Conservation (phyloP, 2,113 vertebrate species). For the Mormyrus lacerda region DNA sequence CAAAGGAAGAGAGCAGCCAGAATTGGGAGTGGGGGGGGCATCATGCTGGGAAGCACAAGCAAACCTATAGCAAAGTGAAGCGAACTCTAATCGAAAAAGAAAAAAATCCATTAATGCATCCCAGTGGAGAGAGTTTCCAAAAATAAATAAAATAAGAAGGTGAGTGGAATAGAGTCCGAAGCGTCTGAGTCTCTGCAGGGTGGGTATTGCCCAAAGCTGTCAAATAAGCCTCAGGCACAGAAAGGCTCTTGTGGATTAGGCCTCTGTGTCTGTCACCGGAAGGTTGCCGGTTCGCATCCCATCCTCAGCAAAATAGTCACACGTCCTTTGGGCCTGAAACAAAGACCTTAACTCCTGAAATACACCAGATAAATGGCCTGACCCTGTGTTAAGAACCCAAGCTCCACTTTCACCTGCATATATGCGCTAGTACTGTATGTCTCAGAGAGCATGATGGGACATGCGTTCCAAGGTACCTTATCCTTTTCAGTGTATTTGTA, state of each 20-base stretch:
- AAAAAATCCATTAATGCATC: constrained; percentile 62
- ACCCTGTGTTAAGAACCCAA: neutral
- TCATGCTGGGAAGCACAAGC: constrained; percentile 29
- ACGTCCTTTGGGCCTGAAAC: neutral
- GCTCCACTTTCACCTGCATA: neutral
- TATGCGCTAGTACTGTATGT: neutral
- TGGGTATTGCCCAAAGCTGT: constrained; percentile 14
- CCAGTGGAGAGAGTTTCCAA: constrained; percentile 63
- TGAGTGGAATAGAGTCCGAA: constrained; percentile 20
- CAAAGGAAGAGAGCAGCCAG: constrained; percentile 68
- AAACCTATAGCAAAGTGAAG: constrained; percentile 50
- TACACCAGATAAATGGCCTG: neutral
- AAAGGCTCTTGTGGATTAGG: neutral
- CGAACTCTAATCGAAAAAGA: constrained; percentile 47
- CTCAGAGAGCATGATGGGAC: neutral
- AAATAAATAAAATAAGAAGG: constrained; percentile 48
- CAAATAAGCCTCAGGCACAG: neutral
- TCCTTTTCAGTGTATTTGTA: neutral
- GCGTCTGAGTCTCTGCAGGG: constrained; percentile 36
- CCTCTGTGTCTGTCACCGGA: neutral
- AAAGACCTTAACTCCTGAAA: neutral
- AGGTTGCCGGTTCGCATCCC: neutral
- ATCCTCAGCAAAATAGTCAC: neutral
- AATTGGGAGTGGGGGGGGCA: constrained; percentile 47
- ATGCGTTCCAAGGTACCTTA: neutral